Percentiles rank a stretch among this genome's conserved stretches.
Conservation (phyloP, 1,140 invertebrate genomes). For the Sinonovacula constricta region DNA sequence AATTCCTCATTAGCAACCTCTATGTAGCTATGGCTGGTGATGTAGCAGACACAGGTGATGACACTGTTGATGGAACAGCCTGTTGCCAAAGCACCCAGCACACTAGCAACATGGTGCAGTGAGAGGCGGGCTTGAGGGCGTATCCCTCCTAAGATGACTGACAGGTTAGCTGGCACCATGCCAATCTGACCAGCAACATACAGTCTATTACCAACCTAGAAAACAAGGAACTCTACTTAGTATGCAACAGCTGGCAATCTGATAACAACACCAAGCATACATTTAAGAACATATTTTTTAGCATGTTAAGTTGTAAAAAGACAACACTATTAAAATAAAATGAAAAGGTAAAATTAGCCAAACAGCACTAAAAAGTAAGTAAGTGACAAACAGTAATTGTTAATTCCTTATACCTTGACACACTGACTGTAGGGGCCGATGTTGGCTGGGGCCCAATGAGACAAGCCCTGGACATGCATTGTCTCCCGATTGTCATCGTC, state of each 20-base stretch:
- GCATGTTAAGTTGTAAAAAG: no score
- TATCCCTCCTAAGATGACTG: slow-evolving; percentile 85
- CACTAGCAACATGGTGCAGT: slow-evolving; percentile 88
- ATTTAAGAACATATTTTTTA: no score
- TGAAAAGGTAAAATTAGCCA: no score
- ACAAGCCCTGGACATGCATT: slow-evolving; percentile 96
- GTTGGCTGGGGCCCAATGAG: slow-evolving; percentile 97
- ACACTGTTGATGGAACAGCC: slow-evolving; percentile 88
- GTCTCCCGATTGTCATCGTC: slow-evolving; percentile 80
- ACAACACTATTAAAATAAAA: no score
- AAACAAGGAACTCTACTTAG: no score
- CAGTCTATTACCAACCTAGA: slow-evolving; percentile 88
- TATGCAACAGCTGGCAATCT: no score
- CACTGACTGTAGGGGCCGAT: slow-evolving; percentile 98
- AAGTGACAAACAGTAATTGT: no score
- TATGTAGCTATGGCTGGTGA: slow-evolving; percentile 69
- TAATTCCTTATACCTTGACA: slow-evolving; percentile 84
- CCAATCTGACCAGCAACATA: slow-evolving; percentile 95
- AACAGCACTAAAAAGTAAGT: no score
- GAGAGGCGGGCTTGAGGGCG: slow-evolving; percentile 88
- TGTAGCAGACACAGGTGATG: slow-evolving; percentile 73
- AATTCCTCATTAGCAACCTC: slow-evolving; percentile 54
- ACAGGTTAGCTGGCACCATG: slow-evolving; percentile 91
- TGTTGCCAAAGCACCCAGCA: slow-evolving; percentile 88
- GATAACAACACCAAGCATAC: no score